Base-by-base conservation (phyloP, 2,888 invertebrate species). In the Diarsia dahlii region DNA sequence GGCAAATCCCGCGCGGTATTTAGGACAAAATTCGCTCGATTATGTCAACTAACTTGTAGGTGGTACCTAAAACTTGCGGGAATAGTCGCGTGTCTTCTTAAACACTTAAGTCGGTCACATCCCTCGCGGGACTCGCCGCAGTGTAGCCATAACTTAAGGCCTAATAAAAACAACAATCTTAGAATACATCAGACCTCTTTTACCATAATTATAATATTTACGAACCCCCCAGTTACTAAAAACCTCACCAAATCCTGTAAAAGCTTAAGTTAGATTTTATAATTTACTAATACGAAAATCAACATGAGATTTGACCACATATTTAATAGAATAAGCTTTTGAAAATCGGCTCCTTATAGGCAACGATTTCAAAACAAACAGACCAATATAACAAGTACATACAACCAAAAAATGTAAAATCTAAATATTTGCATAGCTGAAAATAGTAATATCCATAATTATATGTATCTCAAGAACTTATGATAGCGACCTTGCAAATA, bases 111-210 rank as follows among this genome's bases (percentile, higher is more conserved):
- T 4, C 8, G 67, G 13, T n/a, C 15, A 28, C 8, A 28, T 58
- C 58, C 15, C n/a, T n/a, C 46, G 3, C 18, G 5, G 13, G 18
- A 50, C 28, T 52, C 3, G 23, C 23, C 20, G 20, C 45, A 63
- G 45, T 71, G 39, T 54, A 15, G 1, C 10, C 28, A 71, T 12
- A 54, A 23, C 52, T 12, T 15, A 60, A 58, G n/a, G 10, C n/a
- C 46, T 60, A 77, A 20, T 34, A 20, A 76, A 64, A 78, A 62
- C 23, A 46, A 46, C 13, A 39, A 70, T 62, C 70, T 76, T 76
- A 80, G 82, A 82, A 82, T 76, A 82, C 58, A 80, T 80, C 82
- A 54, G 63, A 80, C 80, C 70, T 81, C 69, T 56, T 69, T 76
- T 56, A 76, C 54, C 15, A 50, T 56, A 78, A 68, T 50, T 76